Conservation (phyloP, 2,888 invertebrate genomes). For the Agonopterix heracliana region DNA sequence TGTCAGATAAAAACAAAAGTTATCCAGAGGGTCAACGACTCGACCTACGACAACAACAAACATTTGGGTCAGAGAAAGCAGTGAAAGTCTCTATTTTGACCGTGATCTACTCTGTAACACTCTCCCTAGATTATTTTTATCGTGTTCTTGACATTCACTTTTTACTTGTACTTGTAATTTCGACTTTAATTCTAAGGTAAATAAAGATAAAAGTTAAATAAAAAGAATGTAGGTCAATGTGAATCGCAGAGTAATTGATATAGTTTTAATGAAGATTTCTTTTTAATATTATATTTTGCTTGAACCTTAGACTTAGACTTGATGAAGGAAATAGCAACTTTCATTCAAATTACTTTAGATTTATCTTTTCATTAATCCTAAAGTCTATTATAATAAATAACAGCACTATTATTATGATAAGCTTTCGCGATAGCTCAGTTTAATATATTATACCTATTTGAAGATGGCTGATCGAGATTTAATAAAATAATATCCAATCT, state of each 20-base stretch:
- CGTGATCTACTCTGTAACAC: slow-evolving; percentile 24
- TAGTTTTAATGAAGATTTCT: slow-evolving; percentile 39
- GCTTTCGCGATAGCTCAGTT: too few relatives aligned
- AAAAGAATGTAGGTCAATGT: slow-evolving; percentile 8
- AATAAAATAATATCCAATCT: too few relatives aligned
- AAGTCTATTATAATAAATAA: too few relatives aligned
- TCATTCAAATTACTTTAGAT: too few relatives aligned
- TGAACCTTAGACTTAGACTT: not conserved
- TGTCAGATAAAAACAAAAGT: slow-evolving; percentile 65
- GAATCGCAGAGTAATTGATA: slow-evolving; percentile 26
- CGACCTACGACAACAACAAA: slow-evolving; percentile 54
- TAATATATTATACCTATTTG: too few relatives aligned
- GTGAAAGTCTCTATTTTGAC: slow-evolving; percentile 52
- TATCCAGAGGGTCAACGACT: slow-evolving; percentile 56
- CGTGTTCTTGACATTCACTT: slow-evolving; percentile 46
- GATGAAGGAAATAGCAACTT: too few relatives aligned
- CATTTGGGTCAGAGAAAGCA: slow-evolving; percentile 64
- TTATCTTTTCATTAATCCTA: too few relatives aligned
- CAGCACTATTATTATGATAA: too few relatives aligned
- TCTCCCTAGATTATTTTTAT: slow-evolving; percentile 52
- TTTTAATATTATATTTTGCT: slow-evolving; percentile 19
- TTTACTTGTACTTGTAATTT: slow-evolving; percentile 17
- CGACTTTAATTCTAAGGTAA: slow-evolving; percentile 20
- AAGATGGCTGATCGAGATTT: too few relatives aligned
- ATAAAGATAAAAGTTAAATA: not conserved